phyloP scores from a whole-genome alignment of 2,888 invertebrate species.

The Luperina testacea region DNA sequence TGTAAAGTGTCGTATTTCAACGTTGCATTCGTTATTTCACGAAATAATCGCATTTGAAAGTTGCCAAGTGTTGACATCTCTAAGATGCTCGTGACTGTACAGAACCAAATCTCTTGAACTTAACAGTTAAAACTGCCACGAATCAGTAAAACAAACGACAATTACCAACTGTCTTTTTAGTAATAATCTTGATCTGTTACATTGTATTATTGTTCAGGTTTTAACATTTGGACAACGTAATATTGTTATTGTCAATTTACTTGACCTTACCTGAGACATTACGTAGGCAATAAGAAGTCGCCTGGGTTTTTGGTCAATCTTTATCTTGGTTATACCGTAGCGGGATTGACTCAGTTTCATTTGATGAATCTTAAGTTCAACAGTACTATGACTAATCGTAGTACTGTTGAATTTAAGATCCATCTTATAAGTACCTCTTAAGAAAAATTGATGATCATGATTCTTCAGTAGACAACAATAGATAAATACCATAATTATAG shows the following conservation, averaged over 20 bases:
- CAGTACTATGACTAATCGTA: too few relatives aligned
- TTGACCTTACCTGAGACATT: conserved; percentile 19
- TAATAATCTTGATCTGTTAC: conserved; percentile 61
- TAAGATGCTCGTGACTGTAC: conserved; percentile 7
- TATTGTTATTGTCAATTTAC: conserved; percentile 56
- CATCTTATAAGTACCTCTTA: too few relatives aligned
- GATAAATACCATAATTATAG: too few relatives aligned
- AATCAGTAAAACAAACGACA: conserved; percentile 62
- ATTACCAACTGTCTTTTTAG: conserved; percentile 59
- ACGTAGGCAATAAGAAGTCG: background rate
- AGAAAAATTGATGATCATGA: background rate
- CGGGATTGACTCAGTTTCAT: background rate
- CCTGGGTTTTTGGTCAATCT: conserved; percentile 26
- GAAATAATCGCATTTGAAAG: too few relatives aligned
- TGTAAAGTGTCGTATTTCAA: too few relatives aligned
- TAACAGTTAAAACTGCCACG: background rate
- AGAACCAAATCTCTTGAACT: conserved; percentile 36
- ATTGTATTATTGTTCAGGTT: conserved; percentile 54
- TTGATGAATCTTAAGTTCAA: too few relatives aligned
- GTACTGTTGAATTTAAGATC: too few relatives aligned
- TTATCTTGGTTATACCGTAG: background rate
- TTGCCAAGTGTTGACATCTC: too few relatives aligned
- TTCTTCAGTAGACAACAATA: background rate
- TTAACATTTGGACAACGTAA: conserved; percentile 42
- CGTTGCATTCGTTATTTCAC: too few relatives aligned